Evolutionary conservation across 2,888 invertebrate genomes (phyloP).

Genomic region (Lottia scabra): DNA sequence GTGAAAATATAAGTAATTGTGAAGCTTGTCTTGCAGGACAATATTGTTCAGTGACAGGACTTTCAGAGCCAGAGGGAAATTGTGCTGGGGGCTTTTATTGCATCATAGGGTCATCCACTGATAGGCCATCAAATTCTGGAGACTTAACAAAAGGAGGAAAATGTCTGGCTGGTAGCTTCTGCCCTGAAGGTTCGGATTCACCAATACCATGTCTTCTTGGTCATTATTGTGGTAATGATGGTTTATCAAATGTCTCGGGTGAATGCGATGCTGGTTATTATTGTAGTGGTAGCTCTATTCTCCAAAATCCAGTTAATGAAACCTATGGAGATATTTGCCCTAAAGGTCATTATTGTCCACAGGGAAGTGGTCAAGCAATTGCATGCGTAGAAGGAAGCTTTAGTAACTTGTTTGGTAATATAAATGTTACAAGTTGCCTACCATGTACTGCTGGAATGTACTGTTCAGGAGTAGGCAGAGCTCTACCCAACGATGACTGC

Average conservation of each 20-base stretch:
- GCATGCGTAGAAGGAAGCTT: slow-evolving; percentile 61
- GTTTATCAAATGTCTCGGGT: slow-evolving; percentile 50
- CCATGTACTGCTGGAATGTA: slow-evolving; percentile 64
- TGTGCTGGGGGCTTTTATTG: slow-evolving; percentile 66
- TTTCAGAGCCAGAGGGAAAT: slow-evolving; percentile 50
- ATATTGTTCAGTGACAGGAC: slow-evolving; percentile 58
- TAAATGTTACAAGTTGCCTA: slow-evolving; percentile 59
- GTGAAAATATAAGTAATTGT: slow-evolving; percentile 45
- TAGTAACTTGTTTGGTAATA: slow-evolving; percentile 53
- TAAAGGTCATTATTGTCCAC: slow-evolving; percentile 64
- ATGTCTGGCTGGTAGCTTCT: slow-evolving; percentile 62
- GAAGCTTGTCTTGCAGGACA: slow-evolving; percentile 59
- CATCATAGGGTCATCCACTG: slow-evolving; percentile 56
- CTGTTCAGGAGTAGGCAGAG: slow-evolving; percentile 57
- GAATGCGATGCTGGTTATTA: slow-evolving; percentile 62
- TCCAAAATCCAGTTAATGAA: slow-evolving; percentile 62
- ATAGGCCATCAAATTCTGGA: slow-evolving; percentile 51
- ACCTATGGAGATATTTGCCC: slow-evolving; percentile 65
- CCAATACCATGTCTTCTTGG: slow-evolving; percentile 58
- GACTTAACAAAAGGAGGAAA: slow-evolving; percentile 43
- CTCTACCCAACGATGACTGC: slow-evolving; percentile 57
- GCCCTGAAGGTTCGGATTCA: slow-evolving; percentile 55
- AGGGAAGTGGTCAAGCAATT: slow-evolving; percentile 49
- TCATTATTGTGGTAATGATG: slow-evolving; percentile 57
- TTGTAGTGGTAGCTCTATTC: slow-evolving; percentile 56